A percentile compares a stretch with the other conserved stretches of the same genome.
Conservation (phyloP, 1,140 invertebrate genomes). For the Whitmania pigra region DNA sequence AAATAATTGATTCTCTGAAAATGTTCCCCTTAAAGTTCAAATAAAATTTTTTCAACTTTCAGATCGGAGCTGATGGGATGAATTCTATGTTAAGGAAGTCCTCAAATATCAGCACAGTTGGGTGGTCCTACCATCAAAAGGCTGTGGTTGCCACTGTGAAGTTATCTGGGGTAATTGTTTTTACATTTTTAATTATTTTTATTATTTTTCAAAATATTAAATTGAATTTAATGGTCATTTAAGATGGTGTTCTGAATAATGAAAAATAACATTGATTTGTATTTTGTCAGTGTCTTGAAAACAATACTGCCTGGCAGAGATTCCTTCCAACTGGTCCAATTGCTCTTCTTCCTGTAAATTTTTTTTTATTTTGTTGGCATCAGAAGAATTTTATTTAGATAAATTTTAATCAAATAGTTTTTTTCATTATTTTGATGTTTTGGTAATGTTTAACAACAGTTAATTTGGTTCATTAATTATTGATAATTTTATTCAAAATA, state of each 20-base stretch:
- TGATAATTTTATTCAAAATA: no score
- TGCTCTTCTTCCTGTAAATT: constrained; percentile 70
- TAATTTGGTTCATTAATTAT: no score
- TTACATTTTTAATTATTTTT: not conserved
- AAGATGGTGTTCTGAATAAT: no score
- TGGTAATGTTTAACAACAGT: no score
- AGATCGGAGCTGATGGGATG: constrained; percentile 82
- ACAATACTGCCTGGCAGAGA: constrained; percentile 83
- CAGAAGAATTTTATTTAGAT: no score
- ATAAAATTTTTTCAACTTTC: constrained; percentile 23
- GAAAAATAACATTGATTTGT: not conserved
- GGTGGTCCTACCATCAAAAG: constrained; percentile 73
- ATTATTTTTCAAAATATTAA: not conserved
- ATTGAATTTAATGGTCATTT: no score
- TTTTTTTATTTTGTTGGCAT: constrained; percentile 23
- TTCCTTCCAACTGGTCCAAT: constrained; percentile 81
- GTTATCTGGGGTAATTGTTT: constrained; percentile 57
- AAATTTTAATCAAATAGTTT: no score
- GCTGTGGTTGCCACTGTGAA: constrained; percentile 77
- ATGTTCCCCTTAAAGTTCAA: not conserved
- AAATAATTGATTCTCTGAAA: no score
- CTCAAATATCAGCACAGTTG: constrained; percentile 63
- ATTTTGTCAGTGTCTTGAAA: constrained; percentile 46
- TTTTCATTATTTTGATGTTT: no score
- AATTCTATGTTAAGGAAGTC: constrained; percentile 68